phyloP scores from a whole-genome alignment of 2,113 vertebrate genomes.

The Chloroceryle aenea region DNA sequence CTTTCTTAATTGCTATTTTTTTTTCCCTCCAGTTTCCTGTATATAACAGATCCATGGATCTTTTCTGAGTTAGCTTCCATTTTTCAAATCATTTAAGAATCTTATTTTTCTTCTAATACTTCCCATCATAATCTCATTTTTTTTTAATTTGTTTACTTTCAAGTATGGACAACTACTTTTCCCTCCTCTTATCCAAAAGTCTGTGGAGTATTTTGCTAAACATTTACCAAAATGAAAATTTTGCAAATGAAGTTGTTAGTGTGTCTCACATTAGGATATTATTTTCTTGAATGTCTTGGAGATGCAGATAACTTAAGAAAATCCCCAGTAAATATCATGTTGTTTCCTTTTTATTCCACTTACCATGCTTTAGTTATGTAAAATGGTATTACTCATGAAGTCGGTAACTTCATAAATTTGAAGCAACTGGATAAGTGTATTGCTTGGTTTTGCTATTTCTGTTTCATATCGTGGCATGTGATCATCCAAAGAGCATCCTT shows the following conservation, averaged over 20 bases:
- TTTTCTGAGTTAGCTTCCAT: not conserved
- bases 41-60: not conserved
- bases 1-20: not conserved
- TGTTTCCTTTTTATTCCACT: not conserved
- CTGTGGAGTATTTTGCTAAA: not conserved
- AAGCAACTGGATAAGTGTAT: not conserved
- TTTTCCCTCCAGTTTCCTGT: accelerated
- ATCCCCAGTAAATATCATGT: not conserved
- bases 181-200: not conserved
- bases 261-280: not conserved
- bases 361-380: accelerated
- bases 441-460: not conserved
- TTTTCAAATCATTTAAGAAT: not conserved
- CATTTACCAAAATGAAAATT: not conserved
- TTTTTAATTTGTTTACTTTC: not conserved
- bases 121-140: not conserved
- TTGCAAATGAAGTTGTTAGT: not conserved
- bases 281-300: not conserved
- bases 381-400: not conserved
- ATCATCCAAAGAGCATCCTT: not conserved
- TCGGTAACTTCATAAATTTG: not conserved
- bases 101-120: not conserved
- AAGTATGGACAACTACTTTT: not conserved
- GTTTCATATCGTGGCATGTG: not conserved
- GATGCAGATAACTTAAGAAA: not conserved